A percentile compares a stretch with the other conserved stretches of the same genome.
Evolutionary conservation across 2,113 vertebrate species (phyloP).

Genomic region (Halcyon malimbica): DNA sequence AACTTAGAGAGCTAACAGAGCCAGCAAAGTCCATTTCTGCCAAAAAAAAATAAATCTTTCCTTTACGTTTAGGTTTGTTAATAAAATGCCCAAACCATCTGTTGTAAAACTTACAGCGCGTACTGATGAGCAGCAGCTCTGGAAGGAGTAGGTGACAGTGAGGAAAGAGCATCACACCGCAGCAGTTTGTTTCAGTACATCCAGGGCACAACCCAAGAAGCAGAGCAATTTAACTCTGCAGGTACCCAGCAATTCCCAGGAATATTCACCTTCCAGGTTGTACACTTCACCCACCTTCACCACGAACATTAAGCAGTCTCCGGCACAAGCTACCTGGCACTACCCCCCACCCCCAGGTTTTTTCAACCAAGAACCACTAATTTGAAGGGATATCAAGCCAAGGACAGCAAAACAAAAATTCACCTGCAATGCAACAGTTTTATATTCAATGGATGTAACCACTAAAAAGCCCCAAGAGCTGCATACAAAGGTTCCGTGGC

Average conservation of each 20-base stretch:
- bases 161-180: background rate
- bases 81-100: background rate
- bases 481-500: slow-evolving; percentile 5
- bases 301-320: background rate
- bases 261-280: background rate
- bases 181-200: background rate
- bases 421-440: slow-evolving; percentile 50
- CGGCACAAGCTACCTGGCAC: background rate
- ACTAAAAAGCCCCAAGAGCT: background rate
- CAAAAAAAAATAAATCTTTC: background rate
- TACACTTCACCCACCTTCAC: background rate
- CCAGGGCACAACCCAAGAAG: background rate
- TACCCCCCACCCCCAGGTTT: background rate
- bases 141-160: background rate
- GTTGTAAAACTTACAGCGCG: background rate
- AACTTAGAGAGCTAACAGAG: background rate
- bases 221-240: background rate
- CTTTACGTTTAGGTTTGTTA: background rate
- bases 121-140: background rate
- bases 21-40: background rate
- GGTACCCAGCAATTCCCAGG: background rate
- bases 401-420: background rate
- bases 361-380: background rate
- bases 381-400: background rate
- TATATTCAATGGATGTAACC: slow-evolving; percentile 1